Conservation (phyloP, 2,797 vertebrate genomes). For the Protonibea diacanthus region DNA sequence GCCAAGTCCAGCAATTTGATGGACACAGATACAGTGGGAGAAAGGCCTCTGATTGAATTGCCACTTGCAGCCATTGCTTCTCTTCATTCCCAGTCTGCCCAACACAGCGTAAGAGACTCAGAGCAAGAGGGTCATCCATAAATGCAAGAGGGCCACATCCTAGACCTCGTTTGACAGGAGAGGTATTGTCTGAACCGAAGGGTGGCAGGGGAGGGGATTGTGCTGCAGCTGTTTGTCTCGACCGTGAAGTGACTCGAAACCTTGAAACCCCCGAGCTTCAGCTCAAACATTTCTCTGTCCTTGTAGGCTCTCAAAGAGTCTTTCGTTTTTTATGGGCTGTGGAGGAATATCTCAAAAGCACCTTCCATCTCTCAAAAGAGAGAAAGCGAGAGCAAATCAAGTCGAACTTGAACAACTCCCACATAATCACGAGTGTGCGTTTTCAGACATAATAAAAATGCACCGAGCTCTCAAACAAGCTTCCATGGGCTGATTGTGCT, state of each 20-base stretch:
- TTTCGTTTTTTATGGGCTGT: conserved; percentile 40
- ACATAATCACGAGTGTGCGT: conserved; percentile 73
- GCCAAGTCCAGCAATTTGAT: conserved; percentile 61
- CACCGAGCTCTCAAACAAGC: conserved; percentile 52
- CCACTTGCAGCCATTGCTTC: conserved; percentile 37
- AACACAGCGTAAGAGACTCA: conserved; percentile 21
- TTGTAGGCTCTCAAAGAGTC: conserved; percentile 40
- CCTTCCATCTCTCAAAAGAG: conserved; percentile 51
- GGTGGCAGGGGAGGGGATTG: background rate
- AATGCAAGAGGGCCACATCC: conserved; percentile 50
- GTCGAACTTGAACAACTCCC: conserved; percentile 69
- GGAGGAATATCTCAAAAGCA: conserved; percentile 59
- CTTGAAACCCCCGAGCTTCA: conserved; percentile 31
- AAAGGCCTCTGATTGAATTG: conserved; percentile 63
- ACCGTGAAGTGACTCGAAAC: conserved; percentile 50
- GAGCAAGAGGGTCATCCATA: conserved; percentile 62
- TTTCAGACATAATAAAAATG: conserved; percentile 76
- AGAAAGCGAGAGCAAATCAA: conserved; percentile 62
- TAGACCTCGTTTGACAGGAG: conserved; percentile 53
- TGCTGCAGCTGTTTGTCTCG: conserved; percentile 36
- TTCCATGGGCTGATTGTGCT: conserved; percentile 63
- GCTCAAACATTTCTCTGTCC: conserved; percentile 55
- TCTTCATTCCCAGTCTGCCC: conserved; percentile 47
- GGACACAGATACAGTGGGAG: conserved; percentile 47
- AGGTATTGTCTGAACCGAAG: conserved; percentile 48